Evolutionary conservation across 2,113 vertebrate species (phyloP).

Genomic region (Acanthochromis polyacanthus): DNA sequence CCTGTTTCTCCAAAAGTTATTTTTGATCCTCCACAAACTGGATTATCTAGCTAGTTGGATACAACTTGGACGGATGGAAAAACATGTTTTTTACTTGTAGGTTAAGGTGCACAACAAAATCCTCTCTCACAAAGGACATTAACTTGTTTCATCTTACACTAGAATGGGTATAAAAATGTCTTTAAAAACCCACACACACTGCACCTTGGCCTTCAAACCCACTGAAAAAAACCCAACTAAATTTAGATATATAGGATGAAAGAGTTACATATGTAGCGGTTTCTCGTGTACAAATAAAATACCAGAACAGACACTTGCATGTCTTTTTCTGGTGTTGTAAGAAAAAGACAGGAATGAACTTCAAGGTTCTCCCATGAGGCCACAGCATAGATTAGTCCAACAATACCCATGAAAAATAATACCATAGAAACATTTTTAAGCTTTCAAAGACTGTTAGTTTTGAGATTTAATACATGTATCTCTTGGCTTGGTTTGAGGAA

Average conservation of each 20-base stretch:
- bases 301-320: too few relatives aligned
- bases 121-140: background rate
- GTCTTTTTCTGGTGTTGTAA: too few relatives aligned
- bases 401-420: conserved; percentile 1
- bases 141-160: too few relatives aligned
- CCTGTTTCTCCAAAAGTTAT: background rate
- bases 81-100: background rate
- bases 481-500: background rate
- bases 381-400: background rate
- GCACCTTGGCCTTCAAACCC: too few relatives aligned
- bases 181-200: too few relatives aligned
- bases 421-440: background rate
- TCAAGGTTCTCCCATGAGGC: background rate
- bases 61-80: background rate
- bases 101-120: background rate
- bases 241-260: background rate
- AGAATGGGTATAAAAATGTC: too few relatives aligned
- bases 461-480: background rate
- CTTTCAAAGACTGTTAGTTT: background rate
- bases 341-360: too few relatives aligned
- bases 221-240: too few relatives aligned
- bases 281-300: background rate
- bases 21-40: conserved; percentile 22
- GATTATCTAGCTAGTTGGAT: background rate
- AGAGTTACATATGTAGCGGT: background rate